Evolutionary conservation across 2,888 invertebrate species (phyloP).

Genomic region (Vanessa cardui): DNA sequence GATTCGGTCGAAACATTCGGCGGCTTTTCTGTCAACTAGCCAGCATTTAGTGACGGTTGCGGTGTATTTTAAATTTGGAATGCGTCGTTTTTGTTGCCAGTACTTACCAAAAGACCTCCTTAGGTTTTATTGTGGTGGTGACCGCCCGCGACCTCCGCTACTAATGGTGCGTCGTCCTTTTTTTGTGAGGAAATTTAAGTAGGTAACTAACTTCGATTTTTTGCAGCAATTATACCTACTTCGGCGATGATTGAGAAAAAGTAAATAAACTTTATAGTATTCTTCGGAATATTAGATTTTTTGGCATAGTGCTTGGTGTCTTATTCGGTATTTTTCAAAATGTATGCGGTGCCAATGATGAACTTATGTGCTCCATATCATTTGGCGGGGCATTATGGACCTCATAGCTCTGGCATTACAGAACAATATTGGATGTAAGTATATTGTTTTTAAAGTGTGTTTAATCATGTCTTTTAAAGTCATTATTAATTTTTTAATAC

Average conservation of each 20-base stretch:
- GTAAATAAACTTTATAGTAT: too few relatives aligned
- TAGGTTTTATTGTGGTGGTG: slow-evolving; percentile 27
- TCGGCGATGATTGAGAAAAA: too few relatives aligned
- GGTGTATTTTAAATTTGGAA: slow-evolving; percentile 71
- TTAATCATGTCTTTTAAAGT: too few relatives aligned
- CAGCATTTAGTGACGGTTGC: slow-evolving; percentile 72
- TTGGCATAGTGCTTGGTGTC: neutral
- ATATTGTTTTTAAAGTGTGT: slow-evolving; percentile 29
- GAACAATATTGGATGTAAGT: slow-evolving; percentile 79
- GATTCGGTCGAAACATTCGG: slow-evolving; percentile 64
- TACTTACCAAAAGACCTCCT: slow-evolving; percentile 34
- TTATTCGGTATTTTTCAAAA: slow-evolving; percentile 43
- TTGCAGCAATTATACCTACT: neutral
- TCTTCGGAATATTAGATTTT: neutral
- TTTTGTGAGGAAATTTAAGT: neutral
- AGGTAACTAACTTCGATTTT: neutral
- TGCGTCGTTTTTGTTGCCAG: slow-evolving; percentile 49
- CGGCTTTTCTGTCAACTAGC: slow-evolving; percentile 66
- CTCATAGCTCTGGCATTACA: slow-evolving; percentile 52
- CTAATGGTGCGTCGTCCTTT: neutral
- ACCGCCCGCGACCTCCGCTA: slow-evolving; percentile 2
- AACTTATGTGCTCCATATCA: slow-evolving; percentile 68
- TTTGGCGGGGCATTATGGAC: slow-evolving; percentile 53
- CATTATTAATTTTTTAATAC: too few relatives aligned
- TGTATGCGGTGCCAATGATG: slow-evolving; percentile 76